A percentile compares a stretch with the other conserved stretches of the same genome.
Evolutionary conservation across 1,140 invertebrate species (phyloP).

Genomic region (Drosophila lacertosa): DNA sequence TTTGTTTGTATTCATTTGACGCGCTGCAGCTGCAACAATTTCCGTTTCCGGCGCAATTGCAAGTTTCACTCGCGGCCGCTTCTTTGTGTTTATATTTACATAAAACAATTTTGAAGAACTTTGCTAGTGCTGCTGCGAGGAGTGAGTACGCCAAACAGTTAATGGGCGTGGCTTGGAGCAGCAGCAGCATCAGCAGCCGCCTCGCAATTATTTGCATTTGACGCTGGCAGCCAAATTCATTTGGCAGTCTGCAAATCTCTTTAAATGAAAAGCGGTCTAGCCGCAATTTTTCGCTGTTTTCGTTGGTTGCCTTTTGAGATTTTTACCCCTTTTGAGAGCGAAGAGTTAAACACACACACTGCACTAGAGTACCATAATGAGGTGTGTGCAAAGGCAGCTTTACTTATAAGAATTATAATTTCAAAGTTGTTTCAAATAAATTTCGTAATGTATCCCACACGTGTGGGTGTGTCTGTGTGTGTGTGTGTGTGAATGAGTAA

Average conservation of each 20-base stretch:
- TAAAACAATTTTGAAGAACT: slow-evolving; percentile 80
- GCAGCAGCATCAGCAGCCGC: slow-evolving; percentile 8
- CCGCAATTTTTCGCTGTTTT: slow-evolving; percentile 10
- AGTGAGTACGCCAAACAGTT: slow-evolving; percentile 31
- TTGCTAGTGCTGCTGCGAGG: slow-evolving; percentile 37
- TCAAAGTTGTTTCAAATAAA: slow-evolving; percentile 52
- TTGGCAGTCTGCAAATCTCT: slow-evolving; percentile 30
- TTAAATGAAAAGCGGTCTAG: slow-evolving; percentile 34
- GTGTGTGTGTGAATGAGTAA: slow-evolving; percentile 19
- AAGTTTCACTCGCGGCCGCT: slow-evolving; percentile 18
- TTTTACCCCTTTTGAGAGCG: slow-evolving; percentile 16
- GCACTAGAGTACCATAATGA: slow-evolving; percentile 21
- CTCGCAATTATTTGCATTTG: slow-evolving; percentile 74
- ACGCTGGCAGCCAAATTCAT: slow-evolving; percentile 46
- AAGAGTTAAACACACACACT: slow-evolving; percentile 33
- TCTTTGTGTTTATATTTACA: slow-evolving; percentile 76
- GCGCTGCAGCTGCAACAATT: slow-evolving; percentile 78
- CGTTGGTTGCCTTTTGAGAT: slow-evolving; percentile 42
- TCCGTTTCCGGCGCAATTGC: slow-evolving; percentile 66
- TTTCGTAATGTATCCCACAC: slow-evolving; percentile 34
- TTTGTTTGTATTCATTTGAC: slow-evolving; percentile 65
- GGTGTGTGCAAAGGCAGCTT: slow-evolving; percentile 10
- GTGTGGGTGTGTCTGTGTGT: slow-evolving; percentile 6
- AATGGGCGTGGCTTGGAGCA: slow-evolving; percentile 19
- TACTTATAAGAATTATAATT: slow-evolving; percentile 57